Percentiles rank a stretch among this genome's conserved stretches.
Evolutionary conservation across 2,797 vertebrate species (phyloP).

Genomic region (Chrysocyon brachyurus): DNA sequence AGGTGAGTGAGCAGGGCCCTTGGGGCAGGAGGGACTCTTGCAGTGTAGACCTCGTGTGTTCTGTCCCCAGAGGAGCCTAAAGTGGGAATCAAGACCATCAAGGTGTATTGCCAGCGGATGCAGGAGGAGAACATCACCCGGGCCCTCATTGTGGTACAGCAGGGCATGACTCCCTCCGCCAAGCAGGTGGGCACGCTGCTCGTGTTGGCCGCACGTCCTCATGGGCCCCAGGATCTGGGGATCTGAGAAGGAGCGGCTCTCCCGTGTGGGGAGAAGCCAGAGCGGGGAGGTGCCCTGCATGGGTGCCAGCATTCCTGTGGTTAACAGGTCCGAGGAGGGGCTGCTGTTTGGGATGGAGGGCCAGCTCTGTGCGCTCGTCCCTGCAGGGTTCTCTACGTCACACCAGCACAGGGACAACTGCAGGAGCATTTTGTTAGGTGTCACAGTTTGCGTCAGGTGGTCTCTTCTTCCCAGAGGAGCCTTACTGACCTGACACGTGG

Average conservation of each 20-base stretch:
- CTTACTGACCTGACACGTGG: accelerated
- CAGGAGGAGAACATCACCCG: constrained; percentile 99
- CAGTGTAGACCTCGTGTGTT: accelerated
- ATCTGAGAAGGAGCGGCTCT: not conserved
- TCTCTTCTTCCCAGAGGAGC: not conserved
- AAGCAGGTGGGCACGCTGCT: constrained; percentile 92
- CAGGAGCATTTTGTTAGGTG: accelerated
- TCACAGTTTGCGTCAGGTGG: not conserved
- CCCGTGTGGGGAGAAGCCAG: not conserved
- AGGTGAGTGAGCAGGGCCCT: not conserved
- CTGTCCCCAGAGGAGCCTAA: constrained; percentile 95
- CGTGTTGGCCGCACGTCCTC: not conserved
- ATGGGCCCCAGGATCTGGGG: not conserved
- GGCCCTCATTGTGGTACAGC: constrained; percentile 97
- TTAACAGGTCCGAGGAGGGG: not conserved
- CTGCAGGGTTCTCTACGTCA: accelerated
- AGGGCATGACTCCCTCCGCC: constrained; percentile 98
- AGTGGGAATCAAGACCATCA: constrained; percentile 99
- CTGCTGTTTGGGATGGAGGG: not conserved
- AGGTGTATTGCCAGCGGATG: constrained; percentile 99
- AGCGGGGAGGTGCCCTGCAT: not conserved
- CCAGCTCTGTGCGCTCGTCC: accelerated
- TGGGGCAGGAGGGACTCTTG: not conserved
- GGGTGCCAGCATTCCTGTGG: not conserved
- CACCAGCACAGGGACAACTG: not conserved